These are phyloP conservation scores for Charadrius vociferus DNA, from an alignment of 2,113 vertebrate genomes.

Conservation along the genomic window DNA sequence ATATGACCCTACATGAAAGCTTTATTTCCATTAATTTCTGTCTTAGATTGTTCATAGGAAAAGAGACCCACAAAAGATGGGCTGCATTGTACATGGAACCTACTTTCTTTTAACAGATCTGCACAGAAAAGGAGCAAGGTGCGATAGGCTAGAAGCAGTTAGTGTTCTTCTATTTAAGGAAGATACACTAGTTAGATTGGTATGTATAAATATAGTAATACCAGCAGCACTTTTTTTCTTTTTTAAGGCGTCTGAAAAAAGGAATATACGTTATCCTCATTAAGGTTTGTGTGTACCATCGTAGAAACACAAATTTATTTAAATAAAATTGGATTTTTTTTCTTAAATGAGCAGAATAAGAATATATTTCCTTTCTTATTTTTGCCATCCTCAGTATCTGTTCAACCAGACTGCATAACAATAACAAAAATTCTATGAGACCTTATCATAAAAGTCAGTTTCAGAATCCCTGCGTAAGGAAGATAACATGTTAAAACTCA, in stretches of 20 bases:
- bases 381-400: not conserved
- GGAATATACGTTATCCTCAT: not conserved
- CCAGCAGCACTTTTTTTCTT: not conserved
- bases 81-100: not conserved
- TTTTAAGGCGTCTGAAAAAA: not conserved
- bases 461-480: not conserved
- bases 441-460: not conserved
- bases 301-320: not conserved
- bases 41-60: not conserved
- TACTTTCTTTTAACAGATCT: not conserved
- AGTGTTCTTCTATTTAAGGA: not conserved
- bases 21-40: not conserved
- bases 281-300: not conserved
- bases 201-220: not conserved
- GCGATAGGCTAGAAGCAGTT: not conserved
- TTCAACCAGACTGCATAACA: not conserved
- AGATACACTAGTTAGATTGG: not conserved
- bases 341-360: not conserved
- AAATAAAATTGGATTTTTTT: not conserved
- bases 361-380: not conserved
- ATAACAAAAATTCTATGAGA: not conserved
- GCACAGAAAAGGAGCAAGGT: not conserved
- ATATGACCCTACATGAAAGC: not conserved
- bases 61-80: not conserved
- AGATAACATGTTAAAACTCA: not conserved